phyloP scores from a whole-genome alignment of 2,113 vertebrate genomes.

The Rattus rattus region DNA sequence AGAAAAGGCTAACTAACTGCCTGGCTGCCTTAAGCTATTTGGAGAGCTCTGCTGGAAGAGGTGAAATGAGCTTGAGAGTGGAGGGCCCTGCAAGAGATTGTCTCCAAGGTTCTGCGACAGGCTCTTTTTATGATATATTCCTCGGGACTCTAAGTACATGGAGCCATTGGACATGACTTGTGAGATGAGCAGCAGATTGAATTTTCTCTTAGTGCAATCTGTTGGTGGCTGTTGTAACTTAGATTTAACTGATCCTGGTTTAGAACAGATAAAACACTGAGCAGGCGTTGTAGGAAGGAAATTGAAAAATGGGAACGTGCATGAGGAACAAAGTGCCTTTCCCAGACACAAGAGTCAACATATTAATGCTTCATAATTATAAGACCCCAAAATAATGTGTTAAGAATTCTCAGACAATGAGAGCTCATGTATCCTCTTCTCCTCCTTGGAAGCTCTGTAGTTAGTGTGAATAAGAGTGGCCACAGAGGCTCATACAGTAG shows the following conservation, averaged over 20 bases:
- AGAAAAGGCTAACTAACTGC: not conserved
- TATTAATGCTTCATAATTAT: not conserved
- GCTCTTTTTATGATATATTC: not conserved
- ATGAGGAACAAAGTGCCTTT: not conserved
- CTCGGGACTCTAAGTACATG: not conserved
- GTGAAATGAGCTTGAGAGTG: not conserved
- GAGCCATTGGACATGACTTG: not conserved
- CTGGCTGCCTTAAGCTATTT: not conserved
- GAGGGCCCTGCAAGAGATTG: not conserved
- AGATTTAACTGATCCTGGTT: not conserved
- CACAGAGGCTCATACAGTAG: not conserved
- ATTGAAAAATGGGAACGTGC: not conserved
- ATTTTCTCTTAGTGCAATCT: not conserved
- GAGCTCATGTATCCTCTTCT: not conserved
- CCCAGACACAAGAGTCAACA: not conserved
- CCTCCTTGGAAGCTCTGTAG: not conserved
- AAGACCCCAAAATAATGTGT: not conserved
- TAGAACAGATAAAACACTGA: not conserved
- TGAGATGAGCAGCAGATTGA: not conserved
- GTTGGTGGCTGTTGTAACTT: not conserved
- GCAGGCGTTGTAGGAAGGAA: not conserved
- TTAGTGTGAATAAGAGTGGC: not conserved
- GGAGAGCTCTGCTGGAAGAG: not conserved
- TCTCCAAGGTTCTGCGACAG: not conserved
- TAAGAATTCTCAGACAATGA: not conserved